Conservation (phyloP, 2,888 invertebrate species). For the Polietes domitor region DNA sequence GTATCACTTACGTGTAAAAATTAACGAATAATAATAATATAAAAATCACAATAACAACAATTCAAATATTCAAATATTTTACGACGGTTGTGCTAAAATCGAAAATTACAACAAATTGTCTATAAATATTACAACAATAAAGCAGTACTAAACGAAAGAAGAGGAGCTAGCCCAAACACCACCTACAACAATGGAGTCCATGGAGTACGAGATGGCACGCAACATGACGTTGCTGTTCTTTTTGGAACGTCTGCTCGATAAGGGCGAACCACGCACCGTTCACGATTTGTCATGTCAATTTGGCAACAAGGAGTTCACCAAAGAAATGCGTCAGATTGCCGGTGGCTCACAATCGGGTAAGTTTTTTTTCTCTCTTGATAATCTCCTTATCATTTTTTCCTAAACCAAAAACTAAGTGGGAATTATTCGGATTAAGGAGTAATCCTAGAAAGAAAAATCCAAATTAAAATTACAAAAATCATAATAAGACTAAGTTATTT, state of each 20-base stretch:
- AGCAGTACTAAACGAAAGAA: constrained; percentile 5
- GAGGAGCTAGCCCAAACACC: constrained; percentile 22
- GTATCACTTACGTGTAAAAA: constrained; percentile 2
- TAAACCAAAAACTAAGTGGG: no score
- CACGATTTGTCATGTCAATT: constrained; percentile 99
- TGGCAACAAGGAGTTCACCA: constrained; percentile 99
- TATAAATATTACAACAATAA: not conserved
- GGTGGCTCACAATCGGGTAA: constrained; percentile 96
- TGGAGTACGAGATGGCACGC: constrained; percentile 95
- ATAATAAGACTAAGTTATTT: no score
- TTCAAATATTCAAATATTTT: constrained; percentile 15
- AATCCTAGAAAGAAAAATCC: no score
- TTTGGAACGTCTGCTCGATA: constrained; percentile 98
- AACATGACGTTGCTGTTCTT: constrained; percentile 99
- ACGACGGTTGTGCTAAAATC: constrained; percentile 32
- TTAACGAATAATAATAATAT: constrained; percentile 12
- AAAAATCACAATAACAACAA: constrained; percentile 2
- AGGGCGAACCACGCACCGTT: constrained; percentile 95
- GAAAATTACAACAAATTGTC: constrained; percentile 14
- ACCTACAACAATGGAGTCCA: constrained; percentile 88
- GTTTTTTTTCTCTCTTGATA: constrained; percentile 73
- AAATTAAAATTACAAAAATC: no score
- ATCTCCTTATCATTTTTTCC: no score
- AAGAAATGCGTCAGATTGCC: constrained; percentile 98
- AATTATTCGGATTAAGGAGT: no score